phyloP scores from a whole-genome alignment of 2,797 vertebrate genomes.

The Psittacula derbiana region DNA sequence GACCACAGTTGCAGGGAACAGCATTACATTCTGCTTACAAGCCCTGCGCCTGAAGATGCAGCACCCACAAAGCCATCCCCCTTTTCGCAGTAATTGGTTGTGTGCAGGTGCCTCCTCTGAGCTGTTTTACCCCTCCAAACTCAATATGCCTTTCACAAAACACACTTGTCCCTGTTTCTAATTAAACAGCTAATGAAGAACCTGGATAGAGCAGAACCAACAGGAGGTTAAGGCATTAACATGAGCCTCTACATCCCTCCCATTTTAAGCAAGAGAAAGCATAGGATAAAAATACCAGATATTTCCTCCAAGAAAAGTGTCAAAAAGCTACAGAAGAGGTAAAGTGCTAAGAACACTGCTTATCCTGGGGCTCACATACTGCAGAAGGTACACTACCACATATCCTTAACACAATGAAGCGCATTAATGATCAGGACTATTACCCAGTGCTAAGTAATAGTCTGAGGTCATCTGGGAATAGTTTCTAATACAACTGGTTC shows the following conservation, averaged over 20 bases:
- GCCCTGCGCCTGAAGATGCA: not conserved
- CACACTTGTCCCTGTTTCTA: not conserved
- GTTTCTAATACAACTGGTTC: not conserved
- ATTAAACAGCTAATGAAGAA: constrained; percentile 23
- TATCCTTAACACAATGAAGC: accelerated
- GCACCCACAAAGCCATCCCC: accelerated
- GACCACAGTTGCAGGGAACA: not conserved
- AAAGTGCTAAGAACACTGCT: not conserved
- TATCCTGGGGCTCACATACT: not conserved
- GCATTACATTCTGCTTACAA: not conserved
- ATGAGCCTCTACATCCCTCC: not conserved
- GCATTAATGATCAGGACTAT: not conserved
- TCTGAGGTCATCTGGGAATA: not conserved
- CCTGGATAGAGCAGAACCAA: not conserved
- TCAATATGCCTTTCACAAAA: not conserved
- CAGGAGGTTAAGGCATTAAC: not conserved
- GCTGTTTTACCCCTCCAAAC: not conserved
- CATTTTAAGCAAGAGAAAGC: not conserved
- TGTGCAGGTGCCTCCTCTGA: not conserved
- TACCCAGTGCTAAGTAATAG: not conserved
- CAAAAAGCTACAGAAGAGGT: not conserved
- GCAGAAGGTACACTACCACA: accelerated
- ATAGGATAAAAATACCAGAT: not conserved
- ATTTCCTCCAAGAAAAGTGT: not conserved
- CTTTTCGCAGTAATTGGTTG: not conserved